These are phyloP conservation scores for Metalampra italica DNA, from an alignment of 2,888 invertebrate species.

Conservation along the genomic window DNA sequence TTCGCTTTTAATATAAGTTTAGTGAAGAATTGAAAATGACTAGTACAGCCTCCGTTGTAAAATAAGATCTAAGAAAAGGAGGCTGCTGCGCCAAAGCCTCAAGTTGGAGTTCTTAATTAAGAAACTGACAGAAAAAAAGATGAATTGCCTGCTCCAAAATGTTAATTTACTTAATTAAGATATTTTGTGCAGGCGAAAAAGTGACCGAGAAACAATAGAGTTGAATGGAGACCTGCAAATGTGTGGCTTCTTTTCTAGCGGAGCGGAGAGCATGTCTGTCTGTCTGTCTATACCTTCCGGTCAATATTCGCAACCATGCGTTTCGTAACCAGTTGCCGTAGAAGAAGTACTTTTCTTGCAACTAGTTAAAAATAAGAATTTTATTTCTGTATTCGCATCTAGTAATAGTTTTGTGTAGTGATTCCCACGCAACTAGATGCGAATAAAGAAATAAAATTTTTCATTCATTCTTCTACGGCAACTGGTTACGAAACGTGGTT, in stretches of 20 bases:
- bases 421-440: too few relatives aligned
- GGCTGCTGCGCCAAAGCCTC: background rate
- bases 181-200: slow-evolving; percentile 35
- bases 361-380: too few relatives aligned
- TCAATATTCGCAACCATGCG: too few relatives aligned
- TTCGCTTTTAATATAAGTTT: too few relatives aligned
- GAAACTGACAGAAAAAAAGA: slow-evolving; percentile 40
- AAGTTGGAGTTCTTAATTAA: slow-evolving; percentile 37
- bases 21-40: background rate
- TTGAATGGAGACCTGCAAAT: slow-evolving; percentile 11
- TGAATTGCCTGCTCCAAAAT: slow-evolving; percentile 43
- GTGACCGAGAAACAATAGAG: slow-evolving; percentile 37
- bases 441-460: too few relatives aligned
- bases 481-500: too few relatives aligned
- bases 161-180: slow-evolving; percentile 62
- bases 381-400: too few relatives aligned
- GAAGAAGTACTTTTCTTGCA: too few relatives aligned
- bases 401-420: too few relatives aligned
- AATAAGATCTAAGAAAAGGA: background rate
- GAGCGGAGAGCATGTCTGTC: background rate
- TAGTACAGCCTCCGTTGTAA: background rate
- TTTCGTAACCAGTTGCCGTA: too few relatives aligned
- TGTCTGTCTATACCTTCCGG: too few relatives aligned
- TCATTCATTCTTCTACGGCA: too few relatives aligned
- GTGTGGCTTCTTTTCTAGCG: slow-evolving; percentile 10